phyloP scores from a whole-genome alignment of 2,113 vertebrate species.

The Cromileptes altivelis region DNA sequence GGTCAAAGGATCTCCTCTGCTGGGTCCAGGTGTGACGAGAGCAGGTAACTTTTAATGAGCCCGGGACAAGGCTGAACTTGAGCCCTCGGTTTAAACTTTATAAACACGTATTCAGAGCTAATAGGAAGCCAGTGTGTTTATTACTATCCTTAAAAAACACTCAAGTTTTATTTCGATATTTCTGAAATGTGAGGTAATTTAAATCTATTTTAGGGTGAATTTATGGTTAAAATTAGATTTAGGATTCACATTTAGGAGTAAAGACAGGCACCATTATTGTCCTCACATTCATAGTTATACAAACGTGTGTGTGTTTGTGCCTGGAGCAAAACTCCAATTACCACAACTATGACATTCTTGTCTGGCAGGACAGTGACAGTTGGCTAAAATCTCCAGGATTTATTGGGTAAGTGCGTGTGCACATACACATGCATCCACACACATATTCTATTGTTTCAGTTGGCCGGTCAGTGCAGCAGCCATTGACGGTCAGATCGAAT shows the following conservation, averaged over 20 bases:
- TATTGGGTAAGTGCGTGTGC: slow-evolving; percentile 33
- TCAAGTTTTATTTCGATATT: neutral
- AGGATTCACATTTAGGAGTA: neutral
- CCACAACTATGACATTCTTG: slow-evolving; percentile 34
- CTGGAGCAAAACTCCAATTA: slow-evolving; percentile 64
- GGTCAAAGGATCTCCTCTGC: slow-evolving; percentile 55
- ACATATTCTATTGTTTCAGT: slow-evolving; percentile 29
- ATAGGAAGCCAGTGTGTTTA: slow-evolving; percentile 7
- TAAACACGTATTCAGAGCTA: slow-evolving; percentile 21
- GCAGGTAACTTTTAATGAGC: slow-evolving; percentile 68
- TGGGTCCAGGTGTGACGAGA: slow-evolving; percentile 41
- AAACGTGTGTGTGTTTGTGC: slow-evolving; percentile 33
- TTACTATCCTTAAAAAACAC: neutral
- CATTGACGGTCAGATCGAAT: slow-evolving; percentile 26
- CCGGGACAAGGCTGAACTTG: slow-evolving; percentile 1
- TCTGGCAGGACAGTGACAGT: slow-evolving; percentile 57
- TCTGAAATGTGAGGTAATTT: neutral
- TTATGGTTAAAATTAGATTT: neutral
- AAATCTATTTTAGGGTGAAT: neutral
- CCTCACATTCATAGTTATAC: slow-evolving; percentile 10
- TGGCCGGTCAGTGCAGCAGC: slow-evolving; percentile 1
- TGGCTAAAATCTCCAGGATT: slow-evolving; percentile 47
- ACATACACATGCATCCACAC: slow-evolving; percentile 21
- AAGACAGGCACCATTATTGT: slow-evolving; percentile 21
- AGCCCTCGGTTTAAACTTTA: slow-evolving; percentile 49